Base-by-base conservation (phyloP, 2,888 invertebrate species). In the Phaonia tiefii region DNA sequence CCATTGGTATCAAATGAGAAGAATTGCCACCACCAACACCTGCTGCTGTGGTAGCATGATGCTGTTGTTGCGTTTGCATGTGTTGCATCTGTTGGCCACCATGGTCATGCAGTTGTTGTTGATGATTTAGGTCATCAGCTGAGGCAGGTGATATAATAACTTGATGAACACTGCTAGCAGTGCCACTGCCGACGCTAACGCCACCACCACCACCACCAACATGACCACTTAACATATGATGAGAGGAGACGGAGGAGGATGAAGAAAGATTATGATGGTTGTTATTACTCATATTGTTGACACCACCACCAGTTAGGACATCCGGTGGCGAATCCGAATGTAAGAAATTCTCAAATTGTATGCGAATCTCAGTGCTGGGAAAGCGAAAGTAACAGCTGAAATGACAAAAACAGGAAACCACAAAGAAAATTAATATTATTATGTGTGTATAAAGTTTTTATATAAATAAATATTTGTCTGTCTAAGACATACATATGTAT, bases 311-410 rank as follows among this genome's bases (percentile, higher is more conserved):
- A 22, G 75, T 74, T 20, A 80, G 26, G 70, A 73, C 76, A 67
- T 83, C 85, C 75, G 78, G 56, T 25, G 92, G 93, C 58, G 93
- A 94, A 83, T 94, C 92, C 87, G 96, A 95, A 89, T 97, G 95
- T 85, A 98, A 94, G 89, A 98, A 92, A 76, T 97, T 98, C 92
- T 97, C 97, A 92, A 99, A 99, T 90, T 95, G 94, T 88, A 99
- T 94, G 85, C 97, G 95, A 90, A 99, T 98, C 91, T 96, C 98
- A 89, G 99, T 99, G 91, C 98, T 98, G 80, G 99, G 99, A 92
- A 99, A 99, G 86, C 98, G 94, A 88, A 99, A 95, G 84, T 96
- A 96, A 92, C 98, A 99, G 92, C 98, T 98, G 93, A 15, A 93
- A 93, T n/a, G n/a, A n/a, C n/a, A 51, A 10, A 63, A 77, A 81